phyloP scores from a whole-genome alignment of 1,140 invertebrate species.

The Zaprionus kolodkinae region DNA sequence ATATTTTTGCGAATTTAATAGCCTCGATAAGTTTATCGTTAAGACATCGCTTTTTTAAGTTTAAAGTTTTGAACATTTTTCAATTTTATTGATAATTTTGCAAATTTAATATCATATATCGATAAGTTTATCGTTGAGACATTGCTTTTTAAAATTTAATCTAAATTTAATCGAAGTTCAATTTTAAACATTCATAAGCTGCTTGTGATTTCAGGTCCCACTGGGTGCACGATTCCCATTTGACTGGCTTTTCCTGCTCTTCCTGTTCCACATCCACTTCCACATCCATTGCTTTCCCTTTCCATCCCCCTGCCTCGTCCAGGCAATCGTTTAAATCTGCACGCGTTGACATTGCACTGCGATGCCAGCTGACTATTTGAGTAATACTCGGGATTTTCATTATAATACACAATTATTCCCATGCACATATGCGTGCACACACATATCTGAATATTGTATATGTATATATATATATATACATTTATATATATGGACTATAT shows the following conservation, averaged over 20 bases:
- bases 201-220: neutral
- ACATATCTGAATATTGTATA: neutral
- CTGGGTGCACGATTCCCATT: neutral
- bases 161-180: neutral
- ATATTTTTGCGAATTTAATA: too few species aligned
- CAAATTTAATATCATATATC: too few species aligned
- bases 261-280: neutral
- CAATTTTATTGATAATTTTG: too few species aligned
- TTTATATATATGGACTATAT: slow-evolving; percentile 25
- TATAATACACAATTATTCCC: slow-evolving; percentile 76
- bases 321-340: slow-evolving; percentile 74
- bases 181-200: neutral
- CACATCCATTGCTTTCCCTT: neutral
- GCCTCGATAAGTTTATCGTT: too few species aligned
- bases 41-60: too few species aligned
- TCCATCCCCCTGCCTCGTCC: neutral
- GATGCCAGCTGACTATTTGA: slow-evolving; percentile 73
- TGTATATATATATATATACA: neutral
- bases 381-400: slow-evolving; percentile 76
- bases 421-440: slow-evolving; percentile 3
- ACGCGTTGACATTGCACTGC: slow-evolving; percentile 71
- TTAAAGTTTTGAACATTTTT: too few species aligned
- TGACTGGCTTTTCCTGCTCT: neutral
- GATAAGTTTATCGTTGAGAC: too few species aligned
- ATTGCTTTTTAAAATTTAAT: neutral